phyloP scores from a whole-genome alignment of 2,888 invertebrate species.

The Mesoligia furuncula region DNA sequence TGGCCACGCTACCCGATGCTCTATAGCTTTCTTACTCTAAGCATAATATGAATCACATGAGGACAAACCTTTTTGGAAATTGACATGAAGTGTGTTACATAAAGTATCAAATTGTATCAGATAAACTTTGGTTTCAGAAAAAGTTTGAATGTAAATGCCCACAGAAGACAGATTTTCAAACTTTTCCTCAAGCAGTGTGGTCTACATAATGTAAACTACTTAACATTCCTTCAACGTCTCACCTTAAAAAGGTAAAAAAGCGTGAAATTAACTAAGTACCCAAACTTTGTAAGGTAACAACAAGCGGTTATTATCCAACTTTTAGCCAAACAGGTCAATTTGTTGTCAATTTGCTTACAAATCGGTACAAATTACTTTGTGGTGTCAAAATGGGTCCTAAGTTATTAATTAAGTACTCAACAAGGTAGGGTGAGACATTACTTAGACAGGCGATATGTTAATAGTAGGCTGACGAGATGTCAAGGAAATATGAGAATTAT shows the following conservation, averaged over 20 bases:
- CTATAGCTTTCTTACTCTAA: too few species aligned
- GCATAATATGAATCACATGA: background rate
- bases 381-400: slow-evolving; percentile 69
- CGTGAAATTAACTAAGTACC: slow-evolving; percentile 25
- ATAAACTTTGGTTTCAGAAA: background rate
- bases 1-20: too few species aligned
- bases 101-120: too few species aligned
- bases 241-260: background rate
- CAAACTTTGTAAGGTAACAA: slow-evolving; percentile 40
- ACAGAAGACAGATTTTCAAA: too few species aligned
- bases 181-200: background rate
- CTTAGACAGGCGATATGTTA: slow-evolving; percentile 37
- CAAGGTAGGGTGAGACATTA: slow-evolving; percentile 28
- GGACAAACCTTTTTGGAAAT: background rate
- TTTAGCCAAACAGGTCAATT: slow-evolving; percentile 66
- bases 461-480: slow-evolving; percentile 51
- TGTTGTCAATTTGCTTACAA: slow-evolving; percentile 73
- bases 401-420: slow-evolving; percentile 54
- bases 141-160: background rate
- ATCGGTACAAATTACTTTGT: slow-evolving; percentile 70
- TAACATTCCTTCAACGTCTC: background rate
- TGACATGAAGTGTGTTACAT: too few species aligned
- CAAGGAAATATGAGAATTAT: slow-evolving; percentile 48
- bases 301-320: slow-evolving; percentile 36
- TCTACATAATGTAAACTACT: background rate